A percentile compares a stretch with the other conserved stretches of the same genome.
Conservation (phyloP, 2,113 vertebrate genomes). For the Clarias macrocephalus region DNA sequence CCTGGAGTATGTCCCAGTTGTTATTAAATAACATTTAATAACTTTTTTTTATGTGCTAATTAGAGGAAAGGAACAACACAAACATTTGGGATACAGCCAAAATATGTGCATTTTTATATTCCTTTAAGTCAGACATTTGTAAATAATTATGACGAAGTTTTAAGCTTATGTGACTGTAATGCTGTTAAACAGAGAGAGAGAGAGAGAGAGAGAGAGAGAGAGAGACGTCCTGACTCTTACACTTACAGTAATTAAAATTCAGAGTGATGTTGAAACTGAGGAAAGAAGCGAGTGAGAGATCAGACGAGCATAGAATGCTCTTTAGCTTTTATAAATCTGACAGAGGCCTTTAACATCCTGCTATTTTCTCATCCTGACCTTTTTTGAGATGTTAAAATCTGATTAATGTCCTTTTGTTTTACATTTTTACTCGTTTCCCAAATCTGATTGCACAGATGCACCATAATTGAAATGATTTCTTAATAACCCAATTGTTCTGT, state of each 20-base stretch:
- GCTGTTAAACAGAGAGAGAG: not conserved
- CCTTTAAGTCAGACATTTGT: not conserved
- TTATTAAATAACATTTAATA: too few relatives aligned
- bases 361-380: not conserved
- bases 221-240: conserved; percentile 41
- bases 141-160: not conserved
- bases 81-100: not conserved
- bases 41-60: too few relatives aligned
- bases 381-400: not conserved
- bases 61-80: not conserved
- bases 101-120: not conserved
- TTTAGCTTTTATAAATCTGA: not conserved
- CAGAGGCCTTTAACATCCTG: not conserved
- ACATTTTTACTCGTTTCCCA: not conserved
- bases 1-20: not conserved
- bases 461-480: not conserved
- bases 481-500: too few relatives aligned
- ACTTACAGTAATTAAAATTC: not conserved
- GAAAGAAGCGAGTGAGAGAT: conserved; percentile 28
- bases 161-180: not conserved
- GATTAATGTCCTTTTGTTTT: not conserved
- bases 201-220: not conserved
- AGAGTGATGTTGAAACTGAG: conserved; percentile 5
- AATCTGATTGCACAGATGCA: not conserved
- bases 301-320: not conserved